Conservation (phyloP, 2,113 vertebrate species). For the Puma concolor region DNA sequence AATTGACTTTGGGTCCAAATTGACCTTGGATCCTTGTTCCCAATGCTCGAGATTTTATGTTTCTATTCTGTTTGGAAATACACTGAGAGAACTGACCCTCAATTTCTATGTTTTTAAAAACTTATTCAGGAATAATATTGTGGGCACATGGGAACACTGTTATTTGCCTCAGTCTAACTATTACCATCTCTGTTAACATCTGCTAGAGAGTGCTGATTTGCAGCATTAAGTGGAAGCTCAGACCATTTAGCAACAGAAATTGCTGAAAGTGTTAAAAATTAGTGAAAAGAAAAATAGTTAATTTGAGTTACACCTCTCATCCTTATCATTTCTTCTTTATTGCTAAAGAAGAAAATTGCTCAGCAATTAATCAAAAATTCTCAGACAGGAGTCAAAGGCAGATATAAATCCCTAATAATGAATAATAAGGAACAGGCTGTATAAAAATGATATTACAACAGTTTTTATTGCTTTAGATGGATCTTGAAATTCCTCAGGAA, state of each 20-base stretch:
- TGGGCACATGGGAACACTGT: neutral
- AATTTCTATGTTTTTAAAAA: neutral
- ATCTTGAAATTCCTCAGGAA: slow-evolving; percentile 40
- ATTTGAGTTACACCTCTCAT: neutral
- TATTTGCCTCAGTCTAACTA: neutral
- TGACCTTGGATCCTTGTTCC: neutral
- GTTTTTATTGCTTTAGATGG: neutral
- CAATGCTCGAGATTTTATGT: neutral
- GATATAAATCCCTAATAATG: slow-evolving; percentile 52
- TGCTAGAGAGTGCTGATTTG: neutral
- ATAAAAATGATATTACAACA: slow-evolving; percentile 22
- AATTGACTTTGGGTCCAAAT: neutral
- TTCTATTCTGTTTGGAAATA: neutral
- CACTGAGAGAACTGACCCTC: neutral
- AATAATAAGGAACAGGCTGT: neutral
- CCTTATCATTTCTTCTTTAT: slow-evolving; percentile 25
- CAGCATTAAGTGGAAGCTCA: neutral
- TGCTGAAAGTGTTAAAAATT: slow-evolving; percentile 54
- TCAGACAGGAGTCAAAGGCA: slow-evolving; percentile 12
- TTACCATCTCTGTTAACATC: neutral
- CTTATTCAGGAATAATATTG: neutral
- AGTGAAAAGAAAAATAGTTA: slow-evolving; percentile 21
- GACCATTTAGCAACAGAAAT: slow-evolving; percentile 15
- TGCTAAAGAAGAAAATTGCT: slow-evolving; percentile 58
- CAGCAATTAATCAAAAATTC: slow-evolving; percentile 48